Conservation (phyloP, 2,888 invertebrate species). For the Tortrix viridana region DNA sequence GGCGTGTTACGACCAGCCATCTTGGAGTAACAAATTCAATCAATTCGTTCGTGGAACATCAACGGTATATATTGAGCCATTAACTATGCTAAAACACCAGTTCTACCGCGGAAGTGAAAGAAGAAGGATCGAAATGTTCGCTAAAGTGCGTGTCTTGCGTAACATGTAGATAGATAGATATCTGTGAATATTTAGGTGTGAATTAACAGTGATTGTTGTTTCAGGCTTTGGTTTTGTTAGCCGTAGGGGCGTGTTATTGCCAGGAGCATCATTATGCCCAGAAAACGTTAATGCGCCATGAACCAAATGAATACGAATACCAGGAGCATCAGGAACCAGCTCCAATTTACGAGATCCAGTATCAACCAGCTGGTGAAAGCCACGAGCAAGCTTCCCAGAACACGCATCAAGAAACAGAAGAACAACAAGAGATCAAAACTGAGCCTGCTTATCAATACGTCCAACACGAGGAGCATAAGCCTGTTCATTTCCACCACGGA, state of each 20-base stretch:
- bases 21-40: slow-evolving; percentile 74
- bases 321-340: slow-evolving; percentile 61
- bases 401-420: slow-evolving; percentile 47
- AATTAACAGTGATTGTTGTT: slow-evolving; percentile 44
- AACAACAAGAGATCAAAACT: slow-evolving; percentile 37
- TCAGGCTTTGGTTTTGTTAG: slow-evolving; percentile 63
- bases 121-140: slow-evolving; percentile 77
- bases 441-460: slow-evolving; percentile 22
- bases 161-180: slow-evolving; percentile 27
- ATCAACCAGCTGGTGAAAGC: slow-evolving; percentile 44
- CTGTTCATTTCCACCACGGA: slow-evolving; percentile 32
- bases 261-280: slow-evolving; percentile 62
- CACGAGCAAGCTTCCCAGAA: slow-evolving; percentile 63
- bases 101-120: slow-evolving; percentile 77
- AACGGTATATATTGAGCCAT: slow-evolving; percentile 82
- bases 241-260: slow-evolving; percentile 53
- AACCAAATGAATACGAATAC: slow-evolving; percentile 58
- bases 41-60: slow-evolving; percentile 82
- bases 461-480: slow-evolving; percentile 13
- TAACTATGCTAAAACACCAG: slow-evolving; percentile 81
- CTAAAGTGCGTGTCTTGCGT: slow-evolving; percentile 65
- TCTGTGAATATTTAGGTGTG: slow-evolving; percentile 14
- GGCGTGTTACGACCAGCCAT: slow-evolving; percentile 73
- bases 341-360: slow-evolving; percentile 56
- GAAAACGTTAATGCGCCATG: slow-evolving; percentile 56